Evolutionary conservation across 2,888 invertebrate species (phyloP), one percentile per base, ranked within the genome.

Genomic region (Spicauda simplicius): DNA sequence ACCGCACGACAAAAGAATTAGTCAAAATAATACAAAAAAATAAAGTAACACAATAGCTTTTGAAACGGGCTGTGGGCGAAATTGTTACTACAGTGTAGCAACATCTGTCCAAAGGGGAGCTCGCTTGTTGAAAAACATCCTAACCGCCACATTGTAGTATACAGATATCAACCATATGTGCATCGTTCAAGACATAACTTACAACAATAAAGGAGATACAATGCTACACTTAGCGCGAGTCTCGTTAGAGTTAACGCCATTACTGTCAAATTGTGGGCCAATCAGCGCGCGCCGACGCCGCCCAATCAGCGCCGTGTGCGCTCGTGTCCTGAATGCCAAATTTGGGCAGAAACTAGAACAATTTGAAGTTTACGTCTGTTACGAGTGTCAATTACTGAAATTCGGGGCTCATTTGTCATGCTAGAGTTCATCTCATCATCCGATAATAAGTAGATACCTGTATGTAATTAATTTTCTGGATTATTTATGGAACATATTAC

Each of bases 71-170:
- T 86, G 90, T 91, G 87, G 90, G 90, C 86, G 90, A 92, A 91
- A 88, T 91, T 91, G 91, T 91, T 90, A 88, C 89, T 86, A 91
- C 89, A 91, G 85, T 91, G 91, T 91, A 86, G 91, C 91, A 92
- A 91, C 92, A 93, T 93, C 92, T 93, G 92, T 86, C 88, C 86
- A 83, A 78, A 87, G 90, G 90, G 90, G 89, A 86, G 76, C 73
- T 52, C 41, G 48, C 56, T 45, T 64, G 72, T 74, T 64, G 19
- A 45, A 14, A 58, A 67, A 56, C 45, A 41, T 48, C 18, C 0
- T 25, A 72, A 52, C 48, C 69, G 37, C 10, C 33, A 56, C 71
- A 61, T 48, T 2, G 1, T 4, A 2, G 0, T 8, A 63, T 5
- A 8, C 58, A 12, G 76, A 59, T 45, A 18, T 7, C 25, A n/a